Conservation (phyloP, 2,888 invertebrate species). For the Tenthredo mesomela region DNA sequence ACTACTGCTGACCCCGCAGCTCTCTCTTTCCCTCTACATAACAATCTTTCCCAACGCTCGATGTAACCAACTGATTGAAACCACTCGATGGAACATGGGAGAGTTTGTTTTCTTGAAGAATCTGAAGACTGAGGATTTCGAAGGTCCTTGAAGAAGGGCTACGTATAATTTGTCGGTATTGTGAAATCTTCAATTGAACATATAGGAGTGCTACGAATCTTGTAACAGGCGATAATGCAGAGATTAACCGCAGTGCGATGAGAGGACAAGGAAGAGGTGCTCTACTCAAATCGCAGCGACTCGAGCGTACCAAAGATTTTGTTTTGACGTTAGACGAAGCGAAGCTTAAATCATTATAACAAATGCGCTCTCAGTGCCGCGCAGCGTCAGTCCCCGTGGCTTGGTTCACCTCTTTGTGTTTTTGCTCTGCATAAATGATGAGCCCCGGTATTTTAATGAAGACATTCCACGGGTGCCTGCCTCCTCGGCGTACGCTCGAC, state of each 20-base stretch:
- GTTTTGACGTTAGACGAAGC: slow-evolving; percentile 49
- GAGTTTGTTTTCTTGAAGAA: not conserved
- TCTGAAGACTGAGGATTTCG: not conserved
- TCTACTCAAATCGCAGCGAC: not conserved
- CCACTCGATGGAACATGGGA: not conserved
- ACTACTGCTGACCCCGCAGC: slow-evolving; percentile 11
- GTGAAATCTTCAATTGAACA: not conserved
- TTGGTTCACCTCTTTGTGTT: slow-evolving; percentile 70
- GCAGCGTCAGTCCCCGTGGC: slow-evolving; percentile 51
- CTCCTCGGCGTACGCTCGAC: slow-evolving; percentile 64
- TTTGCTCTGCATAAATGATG: slow-evolving; percentile 75
- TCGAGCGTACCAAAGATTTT: slow-evolving; percentile 48
- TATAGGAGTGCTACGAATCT: not conserved
- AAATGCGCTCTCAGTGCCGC: slow-evolving; percentile 51
- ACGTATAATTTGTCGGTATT: not conserved
- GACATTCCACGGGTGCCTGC: slow-evolving; percentile 72
- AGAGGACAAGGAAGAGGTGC: not conserved
- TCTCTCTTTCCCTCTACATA: not conserved
- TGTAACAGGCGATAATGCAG: not conserved
- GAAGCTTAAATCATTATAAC: slow-evolving; percentile 51
- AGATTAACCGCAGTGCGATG: not conserved
- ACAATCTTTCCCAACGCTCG: slow-evolving; percentile 10
- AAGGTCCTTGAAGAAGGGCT: not conserved
- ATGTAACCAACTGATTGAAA: slow-evolving; percentile 15
- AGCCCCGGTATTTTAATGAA: slow-evolving; percentile 74